Conservation (phyloP, 2,888 invertebrate genomes). For the Psylliodes chrysocephalus region DNA sequence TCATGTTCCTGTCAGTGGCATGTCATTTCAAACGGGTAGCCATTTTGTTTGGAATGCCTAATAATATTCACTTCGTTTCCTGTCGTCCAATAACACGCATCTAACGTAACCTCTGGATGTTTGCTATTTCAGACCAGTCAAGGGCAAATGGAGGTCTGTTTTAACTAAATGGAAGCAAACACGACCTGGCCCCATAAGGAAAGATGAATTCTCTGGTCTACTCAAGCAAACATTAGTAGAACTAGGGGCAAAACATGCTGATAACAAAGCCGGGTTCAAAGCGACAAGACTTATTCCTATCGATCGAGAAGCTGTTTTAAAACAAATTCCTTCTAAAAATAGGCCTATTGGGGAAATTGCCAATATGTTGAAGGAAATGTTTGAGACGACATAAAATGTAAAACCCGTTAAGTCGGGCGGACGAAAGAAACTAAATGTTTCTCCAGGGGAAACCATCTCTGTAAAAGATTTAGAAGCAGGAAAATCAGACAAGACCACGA, state of each 20-base stretch:
- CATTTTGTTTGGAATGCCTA: too few species aligned
- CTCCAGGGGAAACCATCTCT: slow-evolving; percentile 12
- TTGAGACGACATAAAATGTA: slow-evolving; percentile 16
- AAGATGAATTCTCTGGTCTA: slow-evolving; percentile 13
- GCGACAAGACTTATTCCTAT: slow-evolving; percentile 17
- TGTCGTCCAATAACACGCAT: slow-evolving; percentile 3
- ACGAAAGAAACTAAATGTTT: slow-evolving; percentile 15
- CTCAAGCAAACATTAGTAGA: slow-evolving; percentile 19
- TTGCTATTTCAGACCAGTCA: background rate
- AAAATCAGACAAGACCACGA: slow-evolving; percentile 12
- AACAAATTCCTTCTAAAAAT: slow-evolving; percentile 16
- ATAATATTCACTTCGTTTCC: too few species aligned
- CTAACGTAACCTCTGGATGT: background rate
- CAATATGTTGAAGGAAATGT: slow-evolving; percentile 21
- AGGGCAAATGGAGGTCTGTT: slow-evolving; percentile 1
- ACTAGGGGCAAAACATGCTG: slow-evolving; percentile 21
- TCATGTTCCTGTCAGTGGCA: too few species aligned
- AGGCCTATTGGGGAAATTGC: slow-evolving; percentile 11
- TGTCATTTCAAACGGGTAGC: too few species aligned
- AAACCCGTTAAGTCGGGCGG: slow-evolving; percentile 14
- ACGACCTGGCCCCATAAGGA: slow-evolving; percentile 18
- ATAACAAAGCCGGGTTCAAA: slow-evolving; percentile 23
- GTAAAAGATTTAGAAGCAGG: slow-evolving; percentile 14
- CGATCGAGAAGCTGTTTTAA: slow-evolving; percentile 20
- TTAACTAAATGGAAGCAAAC: slow-evolving; percentile 20